These are phyloP conservation scores for Macrophya alboannulata DNA, from an alignment of 2,888 invertebrate species.

Conservation along the genomic window DNA sequence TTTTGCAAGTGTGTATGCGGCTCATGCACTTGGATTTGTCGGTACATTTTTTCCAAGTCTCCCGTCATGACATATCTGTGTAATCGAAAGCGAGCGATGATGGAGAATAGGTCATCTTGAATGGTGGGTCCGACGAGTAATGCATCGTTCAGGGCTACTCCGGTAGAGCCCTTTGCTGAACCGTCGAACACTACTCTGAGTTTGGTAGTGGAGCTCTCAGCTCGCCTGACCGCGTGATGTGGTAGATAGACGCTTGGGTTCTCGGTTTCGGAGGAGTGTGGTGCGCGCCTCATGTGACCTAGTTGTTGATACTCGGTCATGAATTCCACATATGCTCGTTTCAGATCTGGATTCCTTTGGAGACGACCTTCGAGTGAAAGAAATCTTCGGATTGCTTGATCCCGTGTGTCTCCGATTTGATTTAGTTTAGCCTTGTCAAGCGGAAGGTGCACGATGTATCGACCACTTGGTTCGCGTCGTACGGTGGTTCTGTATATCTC, in stretches of 20 bases:
- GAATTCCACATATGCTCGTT: constrained; percentile 57
- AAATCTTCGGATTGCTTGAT: constrained; percentile 55
- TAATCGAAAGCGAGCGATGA: constrained; percentile 65
- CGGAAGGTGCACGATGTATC: constrained; percentile 61
- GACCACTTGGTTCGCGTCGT: constrained; percentile 43
- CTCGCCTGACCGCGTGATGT: constrained; percentile 69
- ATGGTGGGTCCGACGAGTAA: constrained; percentile 66
- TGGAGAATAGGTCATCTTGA: constrained; percentile 64
- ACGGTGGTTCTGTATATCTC: constrained; percentile 53
- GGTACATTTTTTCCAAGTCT: constrained; percentile 73
- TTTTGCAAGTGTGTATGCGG: constrained; percentile 66
- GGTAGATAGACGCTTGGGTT: constrained; percentile 65
- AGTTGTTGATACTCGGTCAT: constrained; percentile 61
- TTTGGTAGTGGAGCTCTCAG: constrained; percentile 66
- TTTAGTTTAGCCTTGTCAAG: constrained; percentile 21
- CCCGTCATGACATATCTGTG: constrained; percentile 65
- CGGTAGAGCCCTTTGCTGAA: constrained; percentile 59
- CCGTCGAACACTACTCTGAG: constrained; percentile 71
- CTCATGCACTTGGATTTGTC: constrained; percentile 61
- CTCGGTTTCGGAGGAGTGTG: background rate
- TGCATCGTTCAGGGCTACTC: constrained; percentile 64
- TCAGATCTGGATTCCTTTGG: constrained; percentile 48
- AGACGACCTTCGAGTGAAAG: constrained; percentile 41
- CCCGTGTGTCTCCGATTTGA: constrained; percentile 57
- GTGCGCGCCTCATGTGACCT: constrained; percentile 59